Conservation (phyloP, 2,888 invertebrate genomes). For the Andrena bicolor region DNA sequence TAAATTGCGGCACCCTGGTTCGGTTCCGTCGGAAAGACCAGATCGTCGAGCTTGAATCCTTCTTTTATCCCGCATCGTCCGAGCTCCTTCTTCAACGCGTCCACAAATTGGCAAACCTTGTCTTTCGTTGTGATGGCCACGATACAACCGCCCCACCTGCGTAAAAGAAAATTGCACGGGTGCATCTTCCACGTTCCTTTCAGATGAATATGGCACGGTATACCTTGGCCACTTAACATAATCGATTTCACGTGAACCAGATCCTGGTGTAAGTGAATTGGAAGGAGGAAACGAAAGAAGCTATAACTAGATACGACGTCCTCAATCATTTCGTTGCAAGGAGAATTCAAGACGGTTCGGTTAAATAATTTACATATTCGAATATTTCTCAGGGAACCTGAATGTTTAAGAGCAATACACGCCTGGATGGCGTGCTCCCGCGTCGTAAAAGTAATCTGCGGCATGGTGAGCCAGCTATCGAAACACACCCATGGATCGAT, state of each 20-base stretch:
- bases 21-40: slow-evolving; percentile 92
- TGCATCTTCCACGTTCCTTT: background rate
- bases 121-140: slow-evolving; percentile 92
- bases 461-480: background rate
- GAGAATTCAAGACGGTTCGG: too few relatives aligned
- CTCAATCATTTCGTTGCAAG: too few relatives aligned
- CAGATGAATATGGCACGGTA: background rate
- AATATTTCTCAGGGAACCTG: too few relatives aligned
- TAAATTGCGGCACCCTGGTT: slow-evolving; percentile 89
- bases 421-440: slow-evolving; percentile 23
- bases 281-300: too few relatives aligned
- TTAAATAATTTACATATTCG: too few relatives aligned
- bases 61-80: slow-evolving; percentile 81
- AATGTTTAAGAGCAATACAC: background rate
- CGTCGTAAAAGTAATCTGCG: slow-evolving; percentile 24
- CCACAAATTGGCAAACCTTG: slow-evolving; percentile 89
- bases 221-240: too few relatives aligned
- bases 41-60: slow-evolving; percentile 85
- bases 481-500: slow-evolving; percentile 55
- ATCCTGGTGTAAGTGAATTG: too few relatives aligned
- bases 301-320: too few relatives aligned
- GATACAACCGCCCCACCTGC: slow-evolving; percentile 98
- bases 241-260: too few relatives aligned
- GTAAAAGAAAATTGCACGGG: slow-evolving; percentile 21
- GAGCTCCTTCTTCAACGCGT: slow-evolving; percentile 89